Conservation (phyloP, 1,140 invertebrate species). For the Aporrectodea caliginosa region DNA sequence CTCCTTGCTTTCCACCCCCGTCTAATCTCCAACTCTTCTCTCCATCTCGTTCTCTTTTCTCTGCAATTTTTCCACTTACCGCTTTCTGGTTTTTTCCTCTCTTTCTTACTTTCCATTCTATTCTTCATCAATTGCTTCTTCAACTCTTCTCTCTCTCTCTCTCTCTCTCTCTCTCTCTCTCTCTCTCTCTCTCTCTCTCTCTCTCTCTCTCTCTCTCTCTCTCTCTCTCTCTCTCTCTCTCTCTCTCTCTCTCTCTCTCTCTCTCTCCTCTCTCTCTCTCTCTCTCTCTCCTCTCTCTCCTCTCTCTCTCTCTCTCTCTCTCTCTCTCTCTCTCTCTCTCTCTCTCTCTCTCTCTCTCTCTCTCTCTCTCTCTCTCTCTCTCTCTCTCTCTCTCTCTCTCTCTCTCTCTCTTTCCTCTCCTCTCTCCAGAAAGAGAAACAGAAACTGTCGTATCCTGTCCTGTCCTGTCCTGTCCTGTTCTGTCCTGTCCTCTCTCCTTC, state of each 20-base stretch:
- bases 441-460: no score
- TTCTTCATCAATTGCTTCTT: neutral
- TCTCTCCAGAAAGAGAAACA: neutral
- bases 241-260: neutral
- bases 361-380: neutral
- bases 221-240: neutral
- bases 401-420: slow-evolving; percentile 1
- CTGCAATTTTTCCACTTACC: no score
- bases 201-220: neutral
- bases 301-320: neutral
- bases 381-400: neutral
- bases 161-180: slow-evolving; percentile 11
- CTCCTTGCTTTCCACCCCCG: no score
- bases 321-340: neutral
- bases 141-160: slow-evolving; percentile 14
- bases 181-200: neutral
- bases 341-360: neutral
- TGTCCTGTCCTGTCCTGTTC: no score
- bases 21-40: no score
- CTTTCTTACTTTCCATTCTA: no score
- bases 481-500: no score
- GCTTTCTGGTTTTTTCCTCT: no score
- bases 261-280: neutral
- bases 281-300: neutral
- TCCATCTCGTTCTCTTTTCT: no score